A percentile compares a stretch with the other conserved stretches of the same genome.
Evolutionary conservation across 2,888 invertebrate genomes (phyloP).

Genomic region (Criorhina ranunculi): DNA sequence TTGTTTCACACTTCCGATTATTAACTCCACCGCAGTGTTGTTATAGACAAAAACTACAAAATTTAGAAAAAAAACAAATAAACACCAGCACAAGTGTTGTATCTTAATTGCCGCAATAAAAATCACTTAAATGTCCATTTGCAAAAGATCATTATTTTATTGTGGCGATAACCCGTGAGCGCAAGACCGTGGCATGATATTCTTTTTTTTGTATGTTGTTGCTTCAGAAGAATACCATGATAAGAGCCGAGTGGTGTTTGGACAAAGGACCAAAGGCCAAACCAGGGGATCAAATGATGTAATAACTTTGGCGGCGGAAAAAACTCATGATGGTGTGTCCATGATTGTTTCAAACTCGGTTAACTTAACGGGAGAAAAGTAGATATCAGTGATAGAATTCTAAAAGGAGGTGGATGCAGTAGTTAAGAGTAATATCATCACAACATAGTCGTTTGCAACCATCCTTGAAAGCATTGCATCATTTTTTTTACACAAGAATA

Average conservation of each 20-base stretch:
- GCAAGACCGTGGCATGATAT: conserved; percentile 38
- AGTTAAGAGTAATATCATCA: too few species aligned
- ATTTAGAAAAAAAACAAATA: conserved; percentile 7
- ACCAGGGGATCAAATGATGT: not conserved
- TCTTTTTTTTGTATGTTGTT: conserved; percentile 35
- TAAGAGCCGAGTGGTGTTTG: not conserved
- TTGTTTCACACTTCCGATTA: conserved; percentile 47
- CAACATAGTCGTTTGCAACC: too few species aligned
- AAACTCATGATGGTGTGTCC: not conserved
- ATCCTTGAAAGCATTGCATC: too few species aligned
- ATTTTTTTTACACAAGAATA: too few species aligned
- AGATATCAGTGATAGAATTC: too few species aligned
- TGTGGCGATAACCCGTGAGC: conserved; percentile 55
- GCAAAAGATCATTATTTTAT: conserved; percentile 73
- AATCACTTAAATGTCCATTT: conserved; percentile 73
- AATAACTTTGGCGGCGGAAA: not conserved
- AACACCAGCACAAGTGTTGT: conserved; percentile 44
- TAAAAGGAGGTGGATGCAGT: too few species aligned
- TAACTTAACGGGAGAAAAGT: too few species aligned
- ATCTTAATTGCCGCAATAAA: conserved; percentile 73
- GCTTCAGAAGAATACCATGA: not conserved
- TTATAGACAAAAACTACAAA: too few species aligned
- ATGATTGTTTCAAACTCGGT: not conserved
- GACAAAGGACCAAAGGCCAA: not conserved
- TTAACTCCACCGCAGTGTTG: not conserved